Base-by-base conservation (phyloP, 1,140 invertebrate genomes). In the Hylaeus anthracinus region DNA sequence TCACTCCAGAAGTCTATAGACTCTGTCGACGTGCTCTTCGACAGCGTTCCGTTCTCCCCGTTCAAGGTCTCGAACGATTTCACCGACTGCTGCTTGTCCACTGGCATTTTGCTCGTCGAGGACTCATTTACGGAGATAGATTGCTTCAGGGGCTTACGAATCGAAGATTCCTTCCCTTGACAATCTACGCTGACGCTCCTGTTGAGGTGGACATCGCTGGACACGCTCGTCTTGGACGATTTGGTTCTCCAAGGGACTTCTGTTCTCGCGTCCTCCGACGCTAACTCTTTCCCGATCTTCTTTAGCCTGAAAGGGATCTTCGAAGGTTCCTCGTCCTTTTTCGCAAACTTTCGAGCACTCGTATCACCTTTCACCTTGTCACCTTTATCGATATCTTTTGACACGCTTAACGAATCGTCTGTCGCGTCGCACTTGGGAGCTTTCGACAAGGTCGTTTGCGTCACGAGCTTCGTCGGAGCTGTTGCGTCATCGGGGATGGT, bases 1-100 rank as follows among this genome's bases (percentile, higher is more conserved):
- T 93, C 92, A 81, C 88, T 93, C 92, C 92, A 93, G 84, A 93
- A 93, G 82, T 93, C 92, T 79, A 93, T 91, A 1, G 86, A 88
- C 41, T 88, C 86, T 0, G 74, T 74, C 2, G 86, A 88, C 6
- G 78, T 65, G 14, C 86, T 88, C 12, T 80, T 87, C 2, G 71
- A 85, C 43, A 85, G 37, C 1, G n/a, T 45, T 6, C 12, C 41
- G 14, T 12, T 39, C 2, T 72, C 45, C n/a, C 72, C 45, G 37
- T 71, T 66, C n/a, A 58, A 39, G 3, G 64, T 41, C 1, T 75
- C 37, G 12, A 26, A 51, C n/a, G 45, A 12, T 14, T 63, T 72
- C 14, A 14, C 1, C 65, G 39, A 41, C 0, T 4, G 1, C 0
- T 6, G 39, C 12, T 84, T 79, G 9, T 77, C 77, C 41, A 73